Evolutionary conservation across 2,797 vertebrate genomes (phyloP).

Genomic region (Xiphorhynchus erythropygius): DNA sequence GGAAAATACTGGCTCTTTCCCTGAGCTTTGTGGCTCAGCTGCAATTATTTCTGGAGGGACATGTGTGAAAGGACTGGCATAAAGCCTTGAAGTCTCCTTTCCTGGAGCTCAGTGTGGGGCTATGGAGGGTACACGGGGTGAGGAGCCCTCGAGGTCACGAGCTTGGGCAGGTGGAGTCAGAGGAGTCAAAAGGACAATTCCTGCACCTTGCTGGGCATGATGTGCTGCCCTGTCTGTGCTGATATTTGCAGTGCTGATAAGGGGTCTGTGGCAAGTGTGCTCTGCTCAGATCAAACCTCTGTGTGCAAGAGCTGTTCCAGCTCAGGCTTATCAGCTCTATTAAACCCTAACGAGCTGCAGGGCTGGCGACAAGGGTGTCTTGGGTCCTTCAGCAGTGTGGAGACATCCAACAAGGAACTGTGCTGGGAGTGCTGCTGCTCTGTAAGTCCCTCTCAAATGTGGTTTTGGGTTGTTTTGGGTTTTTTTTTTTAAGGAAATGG

Average conservation of each 20-base stretch:
- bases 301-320: not conserved
- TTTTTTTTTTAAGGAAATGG: not conserved
- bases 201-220: not conserved
- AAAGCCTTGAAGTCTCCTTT: not conserved
- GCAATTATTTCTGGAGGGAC: not conserved
- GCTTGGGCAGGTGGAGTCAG: not conserved
- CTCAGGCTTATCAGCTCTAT: not conserved
- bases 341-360: not conserved
- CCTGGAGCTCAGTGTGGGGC: not conserved
- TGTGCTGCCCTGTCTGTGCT: not conserved
- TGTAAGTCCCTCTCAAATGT: not conserved
- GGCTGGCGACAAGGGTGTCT: not conserved
- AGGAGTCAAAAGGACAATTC: not conserved
- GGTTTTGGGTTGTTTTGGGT: too few relatives aligned
- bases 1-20: not conserved
- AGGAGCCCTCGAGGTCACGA: not conserved
- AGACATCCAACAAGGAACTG: not conserved
- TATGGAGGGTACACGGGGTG: not conserved
- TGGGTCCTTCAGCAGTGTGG: rapidly evolving
- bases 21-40: not conserved
- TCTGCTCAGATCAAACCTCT: not conserved
- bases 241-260: conserved; percentile 37
- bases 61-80: not conserved
- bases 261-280: not conserved
- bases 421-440: not conserved